Conservation (phyloP, 2,888 invertebrate species). For the Macaria liturata region DNA sequence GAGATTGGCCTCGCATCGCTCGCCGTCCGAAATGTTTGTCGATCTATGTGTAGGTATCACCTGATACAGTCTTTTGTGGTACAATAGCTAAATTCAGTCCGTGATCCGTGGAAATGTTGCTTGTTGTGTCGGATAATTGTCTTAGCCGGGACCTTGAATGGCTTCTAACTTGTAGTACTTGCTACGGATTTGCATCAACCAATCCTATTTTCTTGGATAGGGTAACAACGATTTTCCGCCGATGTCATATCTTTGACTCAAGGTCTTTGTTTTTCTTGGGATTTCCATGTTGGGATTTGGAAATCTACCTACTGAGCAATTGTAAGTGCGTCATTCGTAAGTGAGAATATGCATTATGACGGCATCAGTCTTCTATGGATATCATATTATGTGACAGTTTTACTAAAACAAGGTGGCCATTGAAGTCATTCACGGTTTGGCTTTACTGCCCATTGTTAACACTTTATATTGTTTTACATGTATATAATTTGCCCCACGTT, state of each 20-base stretch:
- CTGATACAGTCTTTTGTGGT: constrained; percentile 49
- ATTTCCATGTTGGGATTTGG: constrained; percentile 39
- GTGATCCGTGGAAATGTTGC: constrained; percentile 69
- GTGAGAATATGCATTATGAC: constrained; percentile 39
- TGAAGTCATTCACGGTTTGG: constrained; percentile 32
- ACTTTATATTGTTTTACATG: constrained; percentile 32
- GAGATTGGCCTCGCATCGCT: constrained; percentile 56
- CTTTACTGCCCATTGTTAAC: constrained; percentile 30
- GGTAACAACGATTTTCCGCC: constrained; percentile 44
- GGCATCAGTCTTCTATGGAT: constrained; percentile 41
- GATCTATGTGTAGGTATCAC: constrained; percentile 42
- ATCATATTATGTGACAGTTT: constrained; percentile 48
- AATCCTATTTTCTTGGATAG: constrained; percentile 34
- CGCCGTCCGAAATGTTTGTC: constrained; percentile 48
- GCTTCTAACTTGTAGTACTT: constrained; percentile 36
- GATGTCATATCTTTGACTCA: constrained; percentile 3
- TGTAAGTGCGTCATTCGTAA: constrained; percentile 49
- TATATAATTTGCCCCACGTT: constrained; percentile 18
- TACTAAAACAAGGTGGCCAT: constrained; percentile 37
- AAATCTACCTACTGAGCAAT: constrained; percentile 49
- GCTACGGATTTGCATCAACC: constrained; percentile 31
- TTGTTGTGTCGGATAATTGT: constrained; percentile 57
- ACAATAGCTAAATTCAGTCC: constrained; percentile 57
- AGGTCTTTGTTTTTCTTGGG: neutral
- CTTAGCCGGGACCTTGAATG: constrained; percentile 56